phyloP scores from a whole-genome alignment of 1,140 invertebrate genomes.

The Lepidurus arcticus region DNA sequence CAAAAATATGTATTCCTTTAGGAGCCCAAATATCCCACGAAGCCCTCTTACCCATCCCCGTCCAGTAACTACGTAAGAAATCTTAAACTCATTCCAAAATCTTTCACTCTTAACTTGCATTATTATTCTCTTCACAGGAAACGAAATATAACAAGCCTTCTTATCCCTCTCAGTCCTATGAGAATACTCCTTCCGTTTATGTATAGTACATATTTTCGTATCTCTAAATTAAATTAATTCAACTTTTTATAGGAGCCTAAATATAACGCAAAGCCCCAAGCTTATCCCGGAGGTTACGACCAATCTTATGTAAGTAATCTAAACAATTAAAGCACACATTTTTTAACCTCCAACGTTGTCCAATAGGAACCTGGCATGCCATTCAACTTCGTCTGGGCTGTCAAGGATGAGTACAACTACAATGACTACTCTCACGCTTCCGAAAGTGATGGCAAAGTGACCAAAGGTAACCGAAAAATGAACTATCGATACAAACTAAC shows the following conservation, averaged over 20 bases:
- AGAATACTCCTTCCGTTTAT: neutral
- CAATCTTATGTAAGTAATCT: neutral
- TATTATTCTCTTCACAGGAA: neutral
- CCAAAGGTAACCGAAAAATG: slow-evolving; percentile 29
- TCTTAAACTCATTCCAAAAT: neutral
- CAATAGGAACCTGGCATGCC: neutral
- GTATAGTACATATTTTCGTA: neutral
- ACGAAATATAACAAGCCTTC: neutral
- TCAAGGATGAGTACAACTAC: slow-evolving; percentile 17
- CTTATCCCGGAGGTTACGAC: neutral
- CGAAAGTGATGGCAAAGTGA: slow-evolving; percentile 30
- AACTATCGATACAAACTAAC: neutral
- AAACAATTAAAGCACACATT: neutral
- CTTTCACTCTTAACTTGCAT: neutral
- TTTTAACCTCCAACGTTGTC: neutral
- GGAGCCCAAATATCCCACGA: neutral
- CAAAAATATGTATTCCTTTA: neutral
- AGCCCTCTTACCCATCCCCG: neutral
- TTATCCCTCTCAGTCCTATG: neutral
- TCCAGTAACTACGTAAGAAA: neutral
- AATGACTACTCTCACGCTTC: slow-evolving; percentile 24
- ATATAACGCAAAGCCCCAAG: neutral
- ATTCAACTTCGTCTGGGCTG: slow-evolving; percentile 15
- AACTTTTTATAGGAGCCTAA: neutral
- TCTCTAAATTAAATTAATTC: neutral